These are phyloP conservation scores for Leuciscus idus DNA, from an alignment of 2,113 vertebrate genomes.

Conservation along the genomic window DNA sequence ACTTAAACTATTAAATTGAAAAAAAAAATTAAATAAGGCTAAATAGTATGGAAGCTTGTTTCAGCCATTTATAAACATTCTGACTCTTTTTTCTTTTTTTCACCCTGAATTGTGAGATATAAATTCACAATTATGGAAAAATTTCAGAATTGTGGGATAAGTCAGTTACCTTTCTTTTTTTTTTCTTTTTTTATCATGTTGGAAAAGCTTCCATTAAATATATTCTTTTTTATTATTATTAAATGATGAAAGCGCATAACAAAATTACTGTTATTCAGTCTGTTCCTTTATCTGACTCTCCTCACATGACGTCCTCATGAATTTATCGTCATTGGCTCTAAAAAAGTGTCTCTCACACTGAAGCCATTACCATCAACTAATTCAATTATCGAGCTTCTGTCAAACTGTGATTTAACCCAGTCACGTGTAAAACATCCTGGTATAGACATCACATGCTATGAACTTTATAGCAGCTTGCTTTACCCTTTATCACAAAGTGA, in stretches of 20 bases:
- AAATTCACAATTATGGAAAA: no score
- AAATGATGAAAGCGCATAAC: no score
- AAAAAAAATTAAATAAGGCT: not conserved
- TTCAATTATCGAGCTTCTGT: not conserved
- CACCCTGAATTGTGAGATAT: no score
- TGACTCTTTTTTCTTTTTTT: no score
- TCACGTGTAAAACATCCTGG: not conserved
- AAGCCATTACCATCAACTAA: not conserved
- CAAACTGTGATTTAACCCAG: not conserved
- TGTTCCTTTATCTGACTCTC: not conserved
- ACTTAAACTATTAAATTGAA: not conserved
- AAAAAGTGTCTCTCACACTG: not conserved
- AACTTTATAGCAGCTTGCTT: not conserved
- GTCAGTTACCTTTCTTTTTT: no score
- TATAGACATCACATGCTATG: no score
- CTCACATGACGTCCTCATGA: not conserved
- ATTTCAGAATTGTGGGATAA: no score
- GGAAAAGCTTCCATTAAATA: no score
- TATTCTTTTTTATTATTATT: no score
- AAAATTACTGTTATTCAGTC: no score
- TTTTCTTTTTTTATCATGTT: no score
- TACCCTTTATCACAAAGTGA: not conserved
- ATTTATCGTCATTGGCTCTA: not conserved
- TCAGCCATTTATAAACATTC: no score
- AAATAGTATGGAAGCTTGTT: not conserved